Evolutionary conservation across 1,140 invertebrate genomes (phyloP).

Genomic region (Mya arenaria): DNA sequence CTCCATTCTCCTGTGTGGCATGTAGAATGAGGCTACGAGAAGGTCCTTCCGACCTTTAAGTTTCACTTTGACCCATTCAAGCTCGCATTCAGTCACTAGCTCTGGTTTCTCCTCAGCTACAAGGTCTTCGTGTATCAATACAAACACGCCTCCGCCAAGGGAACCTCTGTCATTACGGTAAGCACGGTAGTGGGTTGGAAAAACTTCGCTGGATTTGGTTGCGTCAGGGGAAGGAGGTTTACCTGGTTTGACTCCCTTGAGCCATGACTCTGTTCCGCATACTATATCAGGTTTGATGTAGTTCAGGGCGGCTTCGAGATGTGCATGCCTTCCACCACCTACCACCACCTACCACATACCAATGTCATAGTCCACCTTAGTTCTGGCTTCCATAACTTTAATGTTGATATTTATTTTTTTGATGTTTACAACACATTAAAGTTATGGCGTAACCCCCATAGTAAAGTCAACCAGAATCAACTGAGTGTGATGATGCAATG

Average conservation of each 20-base stretch:
- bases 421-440: too few relatives aligned
- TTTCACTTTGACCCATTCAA: constrained; percentile 49
- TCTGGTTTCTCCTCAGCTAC: constrained; percentile 9
- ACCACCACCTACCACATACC: too few relatives aligned
- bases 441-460: too few relatives aligned
- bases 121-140: constrained; percentile 44
- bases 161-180: constrained; percentile 56
- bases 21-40: constrained; percentile 31
- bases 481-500: too few relatives aligned
- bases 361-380: too few relatives aligned
- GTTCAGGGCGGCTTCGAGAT: constrained; percentile 40
- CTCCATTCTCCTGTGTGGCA: constrained; percentile 38
- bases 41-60: constrained; percentile 34
- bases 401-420: too few relatives aligned
- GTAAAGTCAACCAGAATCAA: too few relatives aligned
- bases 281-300: constrained; percentile 61
- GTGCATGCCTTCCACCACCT: constrained; percentile 37
- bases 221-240: constrained; percentile 15
- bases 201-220: constrained; percentile 55
- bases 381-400: too few relatives aligned
- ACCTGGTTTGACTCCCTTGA: constrained; percentile 55
- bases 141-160: constrained; percentile 54
- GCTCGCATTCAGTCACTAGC: constrained; percentile 48
- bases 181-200: constrained; percentile 32
- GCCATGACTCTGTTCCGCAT: constrained; percentile 60